Conservation (phyloP, 2,888 invertebrate species). For the Heliconius aoede region DNA sequence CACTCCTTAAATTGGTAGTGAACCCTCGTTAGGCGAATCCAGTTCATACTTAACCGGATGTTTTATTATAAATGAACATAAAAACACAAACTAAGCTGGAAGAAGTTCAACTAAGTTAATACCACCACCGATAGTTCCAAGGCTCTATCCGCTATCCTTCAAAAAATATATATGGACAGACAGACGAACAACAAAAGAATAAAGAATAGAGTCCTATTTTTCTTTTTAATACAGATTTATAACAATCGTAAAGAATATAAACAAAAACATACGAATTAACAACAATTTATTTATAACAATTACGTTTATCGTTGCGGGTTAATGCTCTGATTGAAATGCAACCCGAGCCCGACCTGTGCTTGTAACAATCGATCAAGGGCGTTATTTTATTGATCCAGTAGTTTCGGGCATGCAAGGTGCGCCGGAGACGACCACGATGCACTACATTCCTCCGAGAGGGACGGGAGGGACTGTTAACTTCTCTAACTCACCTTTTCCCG, state of each 20-base stretch:
- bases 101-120: neutral
- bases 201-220: neutral
- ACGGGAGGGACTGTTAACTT: conserved; percentile 79
- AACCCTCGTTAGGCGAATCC: too few relatives aligned
- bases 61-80: neutral
- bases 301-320: conserved; percentile 23
- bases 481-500: conserved; percentile 75
- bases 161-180: neutral
- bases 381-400: conserved; percentile 49
- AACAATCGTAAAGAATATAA: neutral
- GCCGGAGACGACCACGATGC: conserved; percentile 70
- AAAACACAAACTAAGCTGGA: neutral
- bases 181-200: neutral
- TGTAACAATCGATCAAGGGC: conserved; percentile 46
- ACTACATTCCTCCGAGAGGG: conserved; percentile 79
- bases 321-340: conserved; percentile 32
- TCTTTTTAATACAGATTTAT: neutral
- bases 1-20: too few relatives aligned
- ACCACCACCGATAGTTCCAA: too few relatives aligned
- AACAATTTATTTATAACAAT: conserved; percentile 18
- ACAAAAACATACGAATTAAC: neutral
- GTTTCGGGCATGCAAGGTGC: conserved; percentile 70
- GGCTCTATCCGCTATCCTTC: neutral
- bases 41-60: too few relatives aligned
- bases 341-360: conserved; percentile 38